A percentile compares a stretch with the other conserved stretches of the same genome.
phyloP scores from a whole-genome alignment of 2,797 vertebrate species.

The Lepilemur septentrionalis region DNA sequence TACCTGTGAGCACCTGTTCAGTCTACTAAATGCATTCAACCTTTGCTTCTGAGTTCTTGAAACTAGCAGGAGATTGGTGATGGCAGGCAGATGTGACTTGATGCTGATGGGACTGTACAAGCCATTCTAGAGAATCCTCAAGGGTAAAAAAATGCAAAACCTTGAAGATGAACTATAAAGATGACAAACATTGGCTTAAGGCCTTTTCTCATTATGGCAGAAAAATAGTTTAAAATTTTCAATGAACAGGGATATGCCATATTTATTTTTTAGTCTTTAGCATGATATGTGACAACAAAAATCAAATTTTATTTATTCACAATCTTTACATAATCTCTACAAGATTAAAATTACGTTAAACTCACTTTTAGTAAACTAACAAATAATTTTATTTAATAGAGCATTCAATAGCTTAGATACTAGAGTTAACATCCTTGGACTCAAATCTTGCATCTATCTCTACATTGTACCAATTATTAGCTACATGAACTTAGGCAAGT shows the following conservation, averaged over 20 bases:
- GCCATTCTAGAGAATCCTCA: slow-evolving; percentile 26
- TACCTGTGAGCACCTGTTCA: slow-evolving; percentile 39
- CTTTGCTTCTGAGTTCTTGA: slow-evolving; percentile 47
- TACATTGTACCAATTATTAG: not conserved
- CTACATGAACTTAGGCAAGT: not conserved
- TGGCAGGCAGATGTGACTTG: slow-evolving; percentile 34
- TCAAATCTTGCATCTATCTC: not conserved
- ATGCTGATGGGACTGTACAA: not conserved
- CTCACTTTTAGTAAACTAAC: not conserved
- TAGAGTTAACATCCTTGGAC: not conserved
- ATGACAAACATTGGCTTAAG: slow-evolving; percentile 36
- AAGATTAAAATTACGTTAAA: not conserved
- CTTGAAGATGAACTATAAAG: slow-evolving; percentile 38
- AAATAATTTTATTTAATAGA: not conserved
- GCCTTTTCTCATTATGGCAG: not conserved
- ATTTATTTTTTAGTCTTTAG: not conserved
- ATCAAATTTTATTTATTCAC: slow-evolving; percentile 22
- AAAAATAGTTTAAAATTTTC: slow-evolving; percentile 23
- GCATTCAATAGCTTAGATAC: not conserved
- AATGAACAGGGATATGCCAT: not conserved
- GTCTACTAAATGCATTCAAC: slow-evolving; percentile 24
- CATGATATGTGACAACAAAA: not conserved
- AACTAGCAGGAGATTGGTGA: slow-evolving; percentile 6
- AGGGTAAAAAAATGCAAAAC: slow-evolving; percentile 45
- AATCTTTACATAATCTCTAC: not conserved